Conservation (phyloP, 2,113 vertebrate genomes). For the Capreolus pygargus region DNA sequence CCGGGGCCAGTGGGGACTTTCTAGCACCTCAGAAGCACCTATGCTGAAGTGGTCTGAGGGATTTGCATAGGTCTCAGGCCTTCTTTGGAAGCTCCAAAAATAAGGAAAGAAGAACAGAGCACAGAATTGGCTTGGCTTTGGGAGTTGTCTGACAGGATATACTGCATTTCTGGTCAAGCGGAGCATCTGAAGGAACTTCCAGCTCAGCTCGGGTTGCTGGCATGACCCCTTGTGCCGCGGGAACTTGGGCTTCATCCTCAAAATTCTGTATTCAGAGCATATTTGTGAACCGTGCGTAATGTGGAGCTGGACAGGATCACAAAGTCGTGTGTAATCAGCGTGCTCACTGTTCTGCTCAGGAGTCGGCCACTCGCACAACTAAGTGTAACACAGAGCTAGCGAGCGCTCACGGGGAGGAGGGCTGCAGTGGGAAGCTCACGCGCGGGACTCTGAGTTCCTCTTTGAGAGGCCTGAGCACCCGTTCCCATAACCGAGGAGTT, state of each 20-base stretch:
- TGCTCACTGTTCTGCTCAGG: neutral
- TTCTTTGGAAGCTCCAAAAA: neutral
- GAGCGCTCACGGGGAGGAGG: neutral
- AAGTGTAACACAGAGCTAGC: neutral
- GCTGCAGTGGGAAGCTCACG: neutral
- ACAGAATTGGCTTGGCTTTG: neutral
- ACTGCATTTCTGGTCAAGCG: neutral
- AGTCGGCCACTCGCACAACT: neutral
- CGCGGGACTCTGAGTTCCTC: neutral
- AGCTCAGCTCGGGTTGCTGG: neutral
- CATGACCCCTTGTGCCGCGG: accelerated
- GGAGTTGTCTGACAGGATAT: neutral
- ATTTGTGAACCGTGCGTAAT: neutral
- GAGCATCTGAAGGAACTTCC: neutral
- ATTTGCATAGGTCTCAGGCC: accelerated
- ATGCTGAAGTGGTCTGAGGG: accelerated
- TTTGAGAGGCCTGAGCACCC: neutral
- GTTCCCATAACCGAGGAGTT: neutral
- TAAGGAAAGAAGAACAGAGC: accelerated
- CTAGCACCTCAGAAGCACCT: too few species aligned
- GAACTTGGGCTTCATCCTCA: neutral
- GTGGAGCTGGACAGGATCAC: neutral
- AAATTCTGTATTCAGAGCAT: neutral
- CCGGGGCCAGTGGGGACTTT: accelerated
- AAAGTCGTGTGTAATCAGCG: neutral